Base-by-base conservation (phyloP, 2,797 vertebrate genomes). In the Epinephelus malabaricus region DNA sequence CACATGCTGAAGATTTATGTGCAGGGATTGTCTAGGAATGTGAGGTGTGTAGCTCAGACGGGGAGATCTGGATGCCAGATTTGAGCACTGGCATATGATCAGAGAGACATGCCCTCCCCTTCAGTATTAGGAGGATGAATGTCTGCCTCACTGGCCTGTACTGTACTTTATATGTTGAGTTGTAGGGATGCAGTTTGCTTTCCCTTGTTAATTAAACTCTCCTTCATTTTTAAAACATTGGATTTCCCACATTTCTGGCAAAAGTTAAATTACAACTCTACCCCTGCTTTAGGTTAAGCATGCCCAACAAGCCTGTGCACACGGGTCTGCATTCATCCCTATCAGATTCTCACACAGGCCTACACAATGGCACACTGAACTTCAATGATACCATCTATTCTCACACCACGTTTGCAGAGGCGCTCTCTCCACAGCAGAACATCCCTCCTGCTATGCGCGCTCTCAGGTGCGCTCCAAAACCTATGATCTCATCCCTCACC, bases 401-500 rank as follows among this genome's bases (percentile, higher is more conserved):
- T 71, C 65, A 27, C 73, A 72, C 10, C 45, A 15, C 60, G 66
- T 67, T 66, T 27, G 75, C 64, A 62, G 51, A 70, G 51, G 49
- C 59, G 56, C 68, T 83, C 40, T 27, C 49, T 79, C 27, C 68
- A 23, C 43, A 76, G 63, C 55, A 49, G 59, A 69, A 66, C 76
- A 72, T 67, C 70, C 66, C 71, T 90, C 67, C 53, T 51, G 75
- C 78, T 40, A 76, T 87, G 92, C 87, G 85, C 86, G 88, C 47
- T 84, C 92, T 80, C 92, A 94, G 89, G 91, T 94, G 91, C 77
- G 80, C 90, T 88, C 84, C 77, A 88, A 89, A 83, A 83, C 80
- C 88, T 91, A 94, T 94, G 94, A 95, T 84, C 90, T 94, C 93
- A 94, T 94, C 90, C 70, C 75, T 88, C 67, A 76, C 76, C 72